Base-by-base conservation (phyloP, 2,888 invertebrate species). In the Glaucopsyche alexis region DNA sequence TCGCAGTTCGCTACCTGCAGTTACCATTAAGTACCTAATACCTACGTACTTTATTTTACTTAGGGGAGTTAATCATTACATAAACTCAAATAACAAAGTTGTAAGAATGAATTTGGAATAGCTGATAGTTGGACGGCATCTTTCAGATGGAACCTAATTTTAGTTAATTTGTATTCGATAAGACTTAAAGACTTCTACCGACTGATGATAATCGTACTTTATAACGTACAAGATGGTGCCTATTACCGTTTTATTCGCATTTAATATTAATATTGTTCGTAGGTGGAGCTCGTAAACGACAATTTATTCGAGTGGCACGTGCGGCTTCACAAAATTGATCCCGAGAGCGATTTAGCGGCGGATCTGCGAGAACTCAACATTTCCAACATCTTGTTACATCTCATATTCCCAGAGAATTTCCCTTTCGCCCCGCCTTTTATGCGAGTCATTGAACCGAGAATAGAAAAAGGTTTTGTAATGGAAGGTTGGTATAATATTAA, bases 301-400 rank as follows among this genome's bases (percentile, higher is more conserved):
- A 97, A 96, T 88, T 92, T 97, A 55, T 97, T 96, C 89, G 97
- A 97, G 87, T 97, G 97, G 97, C 95, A 97, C 86, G 96, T 97
- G 75, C 95, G 96, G 76, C 91, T 97, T 81, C 95, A 95, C 85
- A 95, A 96, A 83, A 95, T 97, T 80, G 97, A 97, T 90, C 95
- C 96, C 1, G 97, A 97, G 83, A 97, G 97, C 83, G 96, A 96
- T 78, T 92, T 97, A 79, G 96, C 96, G n/a, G 94, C 93, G 72
- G 97, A 97, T 86, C 96, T 97, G 94, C 94, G 94, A 73, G 97
- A 97, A 84, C 88, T 96, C 76, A 95, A 95, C 81, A 94, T 97
- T 77, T 91, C 95, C 19, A 94, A 95, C 86, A 97, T 97, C 81
- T 93, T 97, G 78, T 93, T 97, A 79, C 97, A 97, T 86, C 93